These are phyloP conservation scores for Empidonax traillii DNA, from an alignment of 2,113 vertebrate species.

Conservation along the genomic window DNA sequence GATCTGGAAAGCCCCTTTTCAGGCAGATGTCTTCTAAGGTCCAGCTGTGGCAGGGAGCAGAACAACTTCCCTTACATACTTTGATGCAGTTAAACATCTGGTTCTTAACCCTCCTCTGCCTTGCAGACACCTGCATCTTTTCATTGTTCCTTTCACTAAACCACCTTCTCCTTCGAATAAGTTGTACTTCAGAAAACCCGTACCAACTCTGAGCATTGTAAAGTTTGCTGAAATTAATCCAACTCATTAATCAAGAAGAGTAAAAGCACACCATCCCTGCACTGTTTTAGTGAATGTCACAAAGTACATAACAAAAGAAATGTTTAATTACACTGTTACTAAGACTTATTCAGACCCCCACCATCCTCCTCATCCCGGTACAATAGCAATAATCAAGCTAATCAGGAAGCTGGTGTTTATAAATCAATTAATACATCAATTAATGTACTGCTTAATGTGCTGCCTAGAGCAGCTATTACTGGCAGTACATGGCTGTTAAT, in stretches of 20 bases:
- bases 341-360: neutral
- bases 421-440: slow-evolving; percentile 67
- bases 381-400: slow-evolving; percentile 40
- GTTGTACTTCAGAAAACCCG: neutral
- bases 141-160: neutral
- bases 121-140: neutral
- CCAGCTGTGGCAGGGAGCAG: neutral
- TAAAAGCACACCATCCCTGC: neutral
- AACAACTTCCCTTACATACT: neutral
- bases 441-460: slow-evolving; percentile 51
- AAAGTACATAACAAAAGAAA: slow-evolving; percentile 1
- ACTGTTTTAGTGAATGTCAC: neutral
- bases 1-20: neutral
- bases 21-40: neutral
- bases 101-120: neutral
- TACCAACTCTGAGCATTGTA: neutral
- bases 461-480: slow-evolving; percentile 49
- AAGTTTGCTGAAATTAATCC: slow-evolving; percentile 4
- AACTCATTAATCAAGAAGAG: neutral
- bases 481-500: slow-evolving; percentile 17
- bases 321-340: slow-evolving; percentile 34
- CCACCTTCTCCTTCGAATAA: neutral
- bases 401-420: slow-evolving; percentile 53
- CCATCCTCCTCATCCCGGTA: neutral
- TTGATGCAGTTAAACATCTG: neutral